Percentiles rank a stretch among this genome's conserved stretches.
Conservation (phyloP, 2,797 vertebrate genomes). For the Zalophus californianus region DNA sequence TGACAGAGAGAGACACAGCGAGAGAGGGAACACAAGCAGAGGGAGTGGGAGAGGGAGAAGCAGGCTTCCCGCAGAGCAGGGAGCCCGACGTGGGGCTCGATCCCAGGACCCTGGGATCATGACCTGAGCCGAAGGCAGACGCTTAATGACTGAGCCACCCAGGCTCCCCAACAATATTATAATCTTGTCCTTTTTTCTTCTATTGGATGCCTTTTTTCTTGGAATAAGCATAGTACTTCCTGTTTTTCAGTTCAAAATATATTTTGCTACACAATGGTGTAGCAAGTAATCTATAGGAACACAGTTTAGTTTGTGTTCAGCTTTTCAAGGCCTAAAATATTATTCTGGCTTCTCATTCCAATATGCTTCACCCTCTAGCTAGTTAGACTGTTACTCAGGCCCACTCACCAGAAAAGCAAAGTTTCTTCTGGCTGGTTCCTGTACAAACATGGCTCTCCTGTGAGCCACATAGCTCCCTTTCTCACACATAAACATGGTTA, state of each 20-base stretch:
- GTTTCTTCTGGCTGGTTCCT: conserved; percentile 33
- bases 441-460: not conserved
- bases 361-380: not conserved
- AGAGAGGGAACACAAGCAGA: too few species aligned
- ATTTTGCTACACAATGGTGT: not conserved
- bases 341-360: not conserved
- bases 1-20: too few species aligned
- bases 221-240: not conserved
- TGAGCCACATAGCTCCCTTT: not conserved
- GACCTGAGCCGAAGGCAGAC: too few species aligned
- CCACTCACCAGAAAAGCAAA: not conserved
- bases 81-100: too few species aligned
- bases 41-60: too few species aligned
- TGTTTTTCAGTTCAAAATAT: conserved; percentile 21
- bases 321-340: conserved; percentile 30
- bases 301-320: not conserved
- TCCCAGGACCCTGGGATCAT: too few species aligned
- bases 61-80: too few species aligned
- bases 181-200: not conserved
- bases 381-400: not conserved
- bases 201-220: not conserved
- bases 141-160: too few species aligned
- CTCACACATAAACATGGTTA: not conserved
- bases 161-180: not conserved
- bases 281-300: not conserved